Evolutionary conservation across 2,797 vertebrate genomes (phyloP).

Genomic region (Oceanodroma leucorhoa): DNA sequence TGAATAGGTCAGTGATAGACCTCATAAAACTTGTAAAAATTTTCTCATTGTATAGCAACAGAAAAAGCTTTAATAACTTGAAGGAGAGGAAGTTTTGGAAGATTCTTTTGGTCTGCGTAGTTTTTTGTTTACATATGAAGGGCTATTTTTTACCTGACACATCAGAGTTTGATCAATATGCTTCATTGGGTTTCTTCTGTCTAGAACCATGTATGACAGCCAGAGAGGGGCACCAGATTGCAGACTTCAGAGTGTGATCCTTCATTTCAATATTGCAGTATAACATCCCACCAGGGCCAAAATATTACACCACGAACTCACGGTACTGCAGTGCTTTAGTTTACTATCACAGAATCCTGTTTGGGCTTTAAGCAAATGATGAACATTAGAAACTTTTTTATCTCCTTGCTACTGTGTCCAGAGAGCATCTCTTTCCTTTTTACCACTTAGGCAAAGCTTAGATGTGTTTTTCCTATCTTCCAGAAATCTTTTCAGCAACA

Average conservation of each 20-base stretch:
- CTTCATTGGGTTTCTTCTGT: not conserved
- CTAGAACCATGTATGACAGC: not conserved
- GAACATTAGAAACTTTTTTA: not conserved
- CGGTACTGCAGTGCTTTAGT: not conserved
- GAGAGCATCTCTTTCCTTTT: not conserved
- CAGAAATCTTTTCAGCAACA: slow-evolving; percentile 9
- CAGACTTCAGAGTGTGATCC: not conserved
- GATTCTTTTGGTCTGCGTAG: not conserved
- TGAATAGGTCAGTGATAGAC: not conserved
- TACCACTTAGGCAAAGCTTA: not conserved
- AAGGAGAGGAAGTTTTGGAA: not conserved
- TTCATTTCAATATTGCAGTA: not conserved
- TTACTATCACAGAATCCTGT: not conserved
- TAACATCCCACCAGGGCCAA: not conserved
- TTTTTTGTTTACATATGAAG: not conserved
- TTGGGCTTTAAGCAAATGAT: not conserved
- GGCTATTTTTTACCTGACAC: slow-evolving; percentile 9
- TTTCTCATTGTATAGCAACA: not conserved
- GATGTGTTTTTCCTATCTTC: slow-evolving; percentile 27
- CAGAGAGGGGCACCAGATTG: slow-evolving; percentile 43
- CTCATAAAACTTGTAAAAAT: not conserved
- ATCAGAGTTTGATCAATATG: not conserved
- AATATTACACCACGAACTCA: not conserved
- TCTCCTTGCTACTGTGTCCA: not conserved
- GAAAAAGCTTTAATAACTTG: not conserved